Conservation (phyloP, 2,113 vertebrate genomes). For the Sprattus sprattus region DNA sequence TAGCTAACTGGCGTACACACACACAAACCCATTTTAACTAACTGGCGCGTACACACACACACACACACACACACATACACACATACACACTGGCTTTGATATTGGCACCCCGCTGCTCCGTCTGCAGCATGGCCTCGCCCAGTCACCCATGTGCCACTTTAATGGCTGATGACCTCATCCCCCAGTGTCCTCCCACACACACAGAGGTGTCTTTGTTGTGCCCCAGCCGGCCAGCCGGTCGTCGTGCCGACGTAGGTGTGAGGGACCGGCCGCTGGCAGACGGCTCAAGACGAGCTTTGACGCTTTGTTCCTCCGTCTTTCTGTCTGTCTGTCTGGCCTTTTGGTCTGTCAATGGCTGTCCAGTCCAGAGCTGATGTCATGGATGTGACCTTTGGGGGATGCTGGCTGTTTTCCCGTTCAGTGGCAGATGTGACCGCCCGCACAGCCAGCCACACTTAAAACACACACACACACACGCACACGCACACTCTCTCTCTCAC, state of each 20-base stretch:
- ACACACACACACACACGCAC: neutral
- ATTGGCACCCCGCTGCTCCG: conserved; percentile 37
- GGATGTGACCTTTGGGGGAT: conserved; percentile 40
- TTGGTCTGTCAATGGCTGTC: conserved; percentile 18
- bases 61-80: neutral
- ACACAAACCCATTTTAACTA: neutral
- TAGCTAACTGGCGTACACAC: neutral
- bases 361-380: conserved; percentile 35
- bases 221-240: neutral
- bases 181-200: conserved; percentile 26
- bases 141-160: conserved; percentile 49
- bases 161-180: conserved; percentile 52
- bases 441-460: neutral
- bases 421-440: conserved; percentile 19
- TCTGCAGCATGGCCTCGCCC: conserved; percentile 57
- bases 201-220: conserved; percentile 35
- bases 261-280: conserved; percentile 32
- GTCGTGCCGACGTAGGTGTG: conserved; percentile 39
- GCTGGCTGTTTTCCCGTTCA: conserved; percentile 36
- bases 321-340: conserved; percentile 10
- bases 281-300: neutral
- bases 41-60: neutral
- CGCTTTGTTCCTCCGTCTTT: conserved; percentile 19
- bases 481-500: no score
- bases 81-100: conserved; percentile 9